A percentile compares a stretch with the other conserved stretches of the same genome.
Evolutionary conservation across 2,113 vertebrate species (phyloP).

Genomic region (Colistium nudipinnis): DNA sequence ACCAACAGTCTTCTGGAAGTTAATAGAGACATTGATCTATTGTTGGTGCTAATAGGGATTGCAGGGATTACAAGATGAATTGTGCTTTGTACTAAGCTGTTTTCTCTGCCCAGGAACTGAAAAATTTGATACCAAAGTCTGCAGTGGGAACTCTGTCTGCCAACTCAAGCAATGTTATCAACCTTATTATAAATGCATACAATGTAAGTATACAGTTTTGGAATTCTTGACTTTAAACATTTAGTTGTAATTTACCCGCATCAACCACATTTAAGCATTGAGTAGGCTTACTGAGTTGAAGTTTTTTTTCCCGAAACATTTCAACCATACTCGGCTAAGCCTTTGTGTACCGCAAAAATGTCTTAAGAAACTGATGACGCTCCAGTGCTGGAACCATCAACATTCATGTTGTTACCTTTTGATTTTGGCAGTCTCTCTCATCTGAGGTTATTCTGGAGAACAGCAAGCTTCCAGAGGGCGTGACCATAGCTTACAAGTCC

Average conservation of each 20-base stretch:
- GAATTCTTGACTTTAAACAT: not conserved
- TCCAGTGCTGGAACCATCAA: conserved; percentile 23
- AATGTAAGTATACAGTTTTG: conserved; percentile 88
- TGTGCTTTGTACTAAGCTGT: not conserved
- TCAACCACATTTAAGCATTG: no score
- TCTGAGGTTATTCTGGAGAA: conserved; percentile 99
- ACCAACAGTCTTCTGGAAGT: not conserved
- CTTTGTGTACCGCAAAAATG: conserved; percentile 31
- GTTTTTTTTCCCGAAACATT: not conserved
- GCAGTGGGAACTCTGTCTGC: conserved; percentile 95
- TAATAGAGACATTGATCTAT: not conserved
- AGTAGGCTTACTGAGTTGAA: not conserved
- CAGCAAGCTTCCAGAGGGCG: conserved; percentile 92
- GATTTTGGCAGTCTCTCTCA: conserved; percentile 88
- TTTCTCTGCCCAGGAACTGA: conserved; percentile 86
- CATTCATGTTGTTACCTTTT: conserved; percentile 37
- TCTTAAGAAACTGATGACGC: conserved; percentile 56
- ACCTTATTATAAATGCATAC: conserved; percentile 96
- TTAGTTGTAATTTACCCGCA: not conserved
- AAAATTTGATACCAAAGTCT: conserved; percentile 97
- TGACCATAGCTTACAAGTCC: conserved; percentile 92
- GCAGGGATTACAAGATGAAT: not conserved
- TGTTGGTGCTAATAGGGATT: not conserved
- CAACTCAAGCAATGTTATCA: conserved; percentile 98
- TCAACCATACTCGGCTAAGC: not conserved